These are phyloP conservation scores for Clamator glandarius DNA, from an alignment of 2,797 vertebrate species.

Conservation along the genomic window DNA sequence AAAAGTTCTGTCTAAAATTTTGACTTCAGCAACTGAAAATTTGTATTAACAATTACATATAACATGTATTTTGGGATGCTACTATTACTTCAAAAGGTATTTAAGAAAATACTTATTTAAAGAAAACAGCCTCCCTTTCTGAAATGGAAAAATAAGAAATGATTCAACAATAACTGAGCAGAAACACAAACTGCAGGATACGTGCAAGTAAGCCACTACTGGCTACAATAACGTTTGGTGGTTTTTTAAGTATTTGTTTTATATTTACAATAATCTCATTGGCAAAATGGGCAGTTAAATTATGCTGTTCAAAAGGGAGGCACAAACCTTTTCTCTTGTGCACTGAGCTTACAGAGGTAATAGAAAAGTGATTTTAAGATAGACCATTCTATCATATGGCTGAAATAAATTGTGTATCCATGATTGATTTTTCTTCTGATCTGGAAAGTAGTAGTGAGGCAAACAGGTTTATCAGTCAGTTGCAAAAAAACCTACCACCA, in stretches of 20 bases:
- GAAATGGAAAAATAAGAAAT: background rate
- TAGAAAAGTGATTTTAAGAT: background rate
- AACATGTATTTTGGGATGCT: background rate
- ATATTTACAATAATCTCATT: background rate
- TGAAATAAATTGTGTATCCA: background rate
- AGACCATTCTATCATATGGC: background rate
- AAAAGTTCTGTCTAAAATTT: background rate
- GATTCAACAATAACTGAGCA: background rate
- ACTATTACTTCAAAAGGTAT: background rate
- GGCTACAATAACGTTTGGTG: background rate
- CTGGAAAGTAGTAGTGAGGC: too few relatives aligned
- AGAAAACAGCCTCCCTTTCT: background rate
- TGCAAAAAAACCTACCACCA: background rate
- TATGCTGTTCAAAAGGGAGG: background rate
- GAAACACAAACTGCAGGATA: background rate
- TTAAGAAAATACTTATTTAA: background rate
- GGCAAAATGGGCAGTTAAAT: background rate
- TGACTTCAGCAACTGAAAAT: background rate
- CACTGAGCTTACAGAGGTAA: background rate
- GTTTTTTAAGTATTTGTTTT: background rate
- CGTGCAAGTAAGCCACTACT: background rate
- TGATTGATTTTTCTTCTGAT: background rate
- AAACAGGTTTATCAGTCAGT: background rate
- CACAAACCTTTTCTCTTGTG: background rate
- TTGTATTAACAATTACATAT: background rate